These are phyloP conservation scores for Pemphredon lugubris DNA, from an alignment of 2,888 invertebrate genomes.

Conservation along the genomic window DNA sequence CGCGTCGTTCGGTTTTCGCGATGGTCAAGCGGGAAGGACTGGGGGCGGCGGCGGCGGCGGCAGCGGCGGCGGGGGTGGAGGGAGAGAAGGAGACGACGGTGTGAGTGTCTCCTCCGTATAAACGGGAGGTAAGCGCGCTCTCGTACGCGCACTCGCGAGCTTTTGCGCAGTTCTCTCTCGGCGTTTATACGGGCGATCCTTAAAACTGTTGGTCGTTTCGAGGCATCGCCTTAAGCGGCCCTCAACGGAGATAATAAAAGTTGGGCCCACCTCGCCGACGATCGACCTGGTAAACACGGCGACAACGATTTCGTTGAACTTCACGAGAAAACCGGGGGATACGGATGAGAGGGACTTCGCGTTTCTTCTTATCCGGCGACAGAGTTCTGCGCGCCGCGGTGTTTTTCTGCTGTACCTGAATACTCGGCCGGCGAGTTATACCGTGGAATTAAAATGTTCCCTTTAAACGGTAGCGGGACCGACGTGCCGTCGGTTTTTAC, in stretches of 20 bases:
- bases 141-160: constrained; percentile 26
- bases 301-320: constrained; percentile 36
- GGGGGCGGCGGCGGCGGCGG: not conserved
- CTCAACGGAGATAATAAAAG: constrained; percentile 62
- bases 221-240: constrained; percentile 56
- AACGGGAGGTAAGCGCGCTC: not conserved
- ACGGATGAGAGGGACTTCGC: not conserved
- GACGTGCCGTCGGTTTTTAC: no score
- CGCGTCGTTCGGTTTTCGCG: constrained; percentile 51
- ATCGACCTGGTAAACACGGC: constrained; percentile 61
- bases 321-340: constrained; percentile 10
- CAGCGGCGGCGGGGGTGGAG: constrained; percentile 8
- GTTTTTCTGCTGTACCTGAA: not conserved
- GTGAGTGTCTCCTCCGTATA: not conserved
- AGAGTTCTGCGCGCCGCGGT: not conserved
- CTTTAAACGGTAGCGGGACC: no score
- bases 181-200: constrained; percentile 58
- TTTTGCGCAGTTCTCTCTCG: constrained; percentile 51
- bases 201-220: constrained; percentile 52
- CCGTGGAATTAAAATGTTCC: not conserved
- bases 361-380: no score
- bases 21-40: not conserved
- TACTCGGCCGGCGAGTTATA: no score
- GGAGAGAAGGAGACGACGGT: constrained; percentile 7
- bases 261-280: constrained; percentile 55